A percentile compares a stretch with the other conserved stretches of the same genome.
Conservation (phyloP, 2,113 vertebrate genomes). For the Thunnus maccoyii region DNA sequence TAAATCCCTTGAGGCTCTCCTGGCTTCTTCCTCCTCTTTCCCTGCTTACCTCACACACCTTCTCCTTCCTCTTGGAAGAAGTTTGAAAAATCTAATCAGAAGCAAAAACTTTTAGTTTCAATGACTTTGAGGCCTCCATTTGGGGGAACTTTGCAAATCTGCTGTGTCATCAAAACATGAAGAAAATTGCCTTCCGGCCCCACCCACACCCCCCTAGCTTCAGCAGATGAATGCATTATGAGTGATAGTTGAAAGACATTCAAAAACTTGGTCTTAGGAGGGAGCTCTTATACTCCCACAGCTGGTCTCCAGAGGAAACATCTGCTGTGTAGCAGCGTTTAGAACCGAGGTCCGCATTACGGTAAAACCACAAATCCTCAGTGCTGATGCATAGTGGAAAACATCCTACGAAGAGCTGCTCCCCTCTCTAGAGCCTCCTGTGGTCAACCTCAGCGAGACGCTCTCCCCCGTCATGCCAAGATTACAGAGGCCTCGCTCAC, state of each 20-base stretch:
- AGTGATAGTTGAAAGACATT: conserved; percentile 58
- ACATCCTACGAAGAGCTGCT: conserved; percentile 52
- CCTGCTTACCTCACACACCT: conserved; percentile 19
- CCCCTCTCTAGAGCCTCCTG: conserved; percentile 22
- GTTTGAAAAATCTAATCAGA: conserved; percentile 68
- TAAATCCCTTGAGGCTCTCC: conserved; percentile 59
- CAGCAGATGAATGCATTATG: conserved; percentile 22
- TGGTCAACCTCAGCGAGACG: conserved; percentile 44
- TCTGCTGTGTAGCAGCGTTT: conserved; percentile 52
- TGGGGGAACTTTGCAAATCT: conserved; percentile 50
- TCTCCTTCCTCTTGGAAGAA: conserved; percentile 58
- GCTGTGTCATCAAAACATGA: conserved; percentile 68
- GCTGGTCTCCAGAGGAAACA: conserved; percentile 73
- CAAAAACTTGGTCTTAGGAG: conserved; percentile 27
- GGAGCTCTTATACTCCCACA: conserved; percentile 53
- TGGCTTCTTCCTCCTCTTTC: conserved; percentile 16
- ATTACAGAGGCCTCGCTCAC: conserved; percentile 34
- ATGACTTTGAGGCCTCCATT: conserved; percentile 66
- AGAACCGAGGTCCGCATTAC: conserved; percentile 47
- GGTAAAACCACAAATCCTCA: conserved; percentile 60
- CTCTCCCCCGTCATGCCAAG: conserved; percentile 8
- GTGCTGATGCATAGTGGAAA: conserved; percentile 45
- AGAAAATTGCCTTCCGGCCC: conserved; percentile 34
- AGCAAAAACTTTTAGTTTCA: conserved; percentile 56
- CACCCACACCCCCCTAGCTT: conserved; percentile 28